phyloP scores from a whole-genome alignment of 2,113 vertebrate genomes.

The Nerophis lumbriciformis region DNA sequence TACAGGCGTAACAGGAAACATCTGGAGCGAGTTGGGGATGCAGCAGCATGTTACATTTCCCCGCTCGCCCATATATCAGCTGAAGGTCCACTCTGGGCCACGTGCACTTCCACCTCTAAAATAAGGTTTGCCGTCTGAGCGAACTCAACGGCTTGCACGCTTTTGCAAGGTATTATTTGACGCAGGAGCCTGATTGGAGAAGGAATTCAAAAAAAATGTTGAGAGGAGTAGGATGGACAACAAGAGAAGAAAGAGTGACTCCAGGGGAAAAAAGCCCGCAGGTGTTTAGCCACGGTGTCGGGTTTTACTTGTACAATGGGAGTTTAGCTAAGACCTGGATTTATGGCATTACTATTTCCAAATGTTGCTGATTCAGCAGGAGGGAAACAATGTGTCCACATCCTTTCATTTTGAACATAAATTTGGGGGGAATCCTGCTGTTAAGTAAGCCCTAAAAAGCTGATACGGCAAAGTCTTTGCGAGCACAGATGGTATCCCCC shows the following conservation, averaged over 20 bases:
- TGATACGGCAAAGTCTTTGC: neutral
- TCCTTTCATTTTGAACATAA: slow-evolving; percentile 21
- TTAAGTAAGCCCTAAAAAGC: neutral
- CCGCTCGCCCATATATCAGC: slow-evolving; percentile 35
- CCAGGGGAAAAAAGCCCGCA: slow-evolving; percentile 25
- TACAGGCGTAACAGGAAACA: slow-evolving; percentile 56
- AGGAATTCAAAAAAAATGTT: neutral
- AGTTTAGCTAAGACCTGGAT: slow-evolving; percentile 45
- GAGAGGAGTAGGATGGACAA: neutral
- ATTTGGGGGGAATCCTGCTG: slow-evolving; percentile 15
- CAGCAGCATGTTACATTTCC: slow-evolving; percentile 34
- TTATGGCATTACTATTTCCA: slow-evolving; percentile 37
- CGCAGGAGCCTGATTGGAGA: slow-evolving; percentile 1
- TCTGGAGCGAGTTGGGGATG: slow-evolving; percentile 48
- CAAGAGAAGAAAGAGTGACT: slow-evolving; percentile 23
- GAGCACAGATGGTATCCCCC: neutral
- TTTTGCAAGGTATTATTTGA: slow-evolving; percentile 1
- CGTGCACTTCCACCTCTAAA: no score
- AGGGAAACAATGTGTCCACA: slow-evolving; percentile 18
- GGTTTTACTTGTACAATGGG: slow-evolving; percentile 48
- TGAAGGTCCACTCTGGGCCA: slow-evolving; percentile 1
- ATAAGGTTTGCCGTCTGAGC: neutral
- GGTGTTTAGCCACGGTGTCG: slow-evolving; percentile 44
- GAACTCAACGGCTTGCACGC: neutral
- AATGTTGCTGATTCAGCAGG: slow-evolving; percentile 55